Percentiles rank a stretch among this genome's conserved stretches.
Conservation (phyloP, 2,113 vertebrate species). For the Corythornis cristatus region DNA sequence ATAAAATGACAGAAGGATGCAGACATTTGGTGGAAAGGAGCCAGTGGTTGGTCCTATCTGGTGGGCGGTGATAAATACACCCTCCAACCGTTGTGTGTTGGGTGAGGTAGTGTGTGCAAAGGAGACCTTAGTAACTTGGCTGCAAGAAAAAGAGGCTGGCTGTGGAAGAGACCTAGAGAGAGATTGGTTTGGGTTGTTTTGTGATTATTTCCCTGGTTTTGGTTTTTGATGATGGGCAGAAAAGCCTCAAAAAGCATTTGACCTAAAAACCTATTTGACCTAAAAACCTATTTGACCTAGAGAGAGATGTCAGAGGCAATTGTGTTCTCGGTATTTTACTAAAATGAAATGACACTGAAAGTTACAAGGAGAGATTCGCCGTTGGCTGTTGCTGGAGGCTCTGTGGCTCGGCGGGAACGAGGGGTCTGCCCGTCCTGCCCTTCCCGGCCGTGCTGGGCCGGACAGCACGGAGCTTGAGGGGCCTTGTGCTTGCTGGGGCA, state of each 20-base stretch:
- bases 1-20: too few species aligned
- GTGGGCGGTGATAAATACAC: fast-evolving
- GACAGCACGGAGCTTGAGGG: too few species aligned
- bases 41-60: neutral
- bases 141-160: neutral
- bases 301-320: neutral
- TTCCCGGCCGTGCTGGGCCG: fast-evolving
- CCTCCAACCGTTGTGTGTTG: neutral
- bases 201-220: neutral
- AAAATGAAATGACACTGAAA: too few species aligned
- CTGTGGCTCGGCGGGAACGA: neutral
- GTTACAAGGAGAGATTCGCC: too few species aligned
- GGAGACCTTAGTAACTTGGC: neutral
- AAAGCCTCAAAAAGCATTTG: neutral
- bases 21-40: neutral
- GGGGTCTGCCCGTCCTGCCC: neutral
- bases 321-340: neutral
- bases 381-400: neutral
- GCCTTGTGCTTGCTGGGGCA: neutral
- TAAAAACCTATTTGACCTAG: neutral
- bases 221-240: neutral
- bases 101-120: neutral
- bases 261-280: neutral
- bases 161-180: neutral
- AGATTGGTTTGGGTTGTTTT: too few species aligned